Evolutionary conservation across 2,888 invertebrate species (phyloP).

Genomic region (Siphonodentalium dalli): DNA sequence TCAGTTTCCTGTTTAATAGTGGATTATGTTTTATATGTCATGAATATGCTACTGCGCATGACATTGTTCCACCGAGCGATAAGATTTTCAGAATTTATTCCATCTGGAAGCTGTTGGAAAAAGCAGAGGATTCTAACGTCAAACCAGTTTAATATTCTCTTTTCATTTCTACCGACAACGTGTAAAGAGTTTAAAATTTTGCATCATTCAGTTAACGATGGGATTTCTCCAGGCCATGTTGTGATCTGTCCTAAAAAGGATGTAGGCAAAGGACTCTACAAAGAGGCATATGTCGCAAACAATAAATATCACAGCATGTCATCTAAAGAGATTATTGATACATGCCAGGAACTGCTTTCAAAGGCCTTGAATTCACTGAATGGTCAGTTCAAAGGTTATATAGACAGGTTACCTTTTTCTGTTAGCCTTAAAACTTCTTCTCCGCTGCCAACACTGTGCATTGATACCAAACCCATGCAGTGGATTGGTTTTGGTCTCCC

Average conservation of each 20-base stretch:
- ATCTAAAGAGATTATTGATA: slow-evolving; percentile 29
- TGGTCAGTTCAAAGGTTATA: slow-evolving; percentile 31
- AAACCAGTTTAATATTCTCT: slow-evolving; percentile 42
- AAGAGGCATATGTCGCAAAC: slow-evolving; percentile 1
- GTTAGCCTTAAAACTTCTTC: slow-evolving; percentile 35
- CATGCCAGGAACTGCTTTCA: slow-evolving; percentile 36
- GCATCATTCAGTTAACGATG: slow-evolving; percentile 23
- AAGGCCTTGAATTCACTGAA: slow-evolving; percentile 37
- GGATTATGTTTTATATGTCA: no score
- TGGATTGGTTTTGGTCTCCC: slow-evolving; percentile 40
- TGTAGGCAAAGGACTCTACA: slow-evolving; percentile 1
- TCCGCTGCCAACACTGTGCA: slow-evolving; percentile 30
- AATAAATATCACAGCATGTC: slow-evolving; percentile 23
- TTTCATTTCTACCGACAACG: slow-evolving; percentile 33
- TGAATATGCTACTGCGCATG: no score
- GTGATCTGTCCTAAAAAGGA: slow-evolving; percentile 30
- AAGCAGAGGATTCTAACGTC: slow-evolving; percentile 35
- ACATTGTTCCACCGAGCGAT: no score
- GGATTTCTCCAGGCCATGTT: slow-evolving; percentile 41
- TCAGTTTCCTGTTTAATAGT: no score
- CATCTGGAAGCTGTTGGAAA: slow-evolving; percentile 40
- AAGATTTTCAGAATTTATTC: slow-evolving; percentile 34
- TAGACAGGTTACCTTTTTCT: slow-evolving; percentile 44
- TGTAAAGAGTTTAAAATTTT: slow-evolving; percentile 26
- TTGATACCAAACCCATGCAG: slow-evolving; percentile 39